Percentiles rank a stretch among this genome's conserved stretches.
These are phyloP conservation scores for Noctua pronuba DNA, from an alignment of 2,888 invertebrate genomes.

Conservation along the genomic window DNA sequence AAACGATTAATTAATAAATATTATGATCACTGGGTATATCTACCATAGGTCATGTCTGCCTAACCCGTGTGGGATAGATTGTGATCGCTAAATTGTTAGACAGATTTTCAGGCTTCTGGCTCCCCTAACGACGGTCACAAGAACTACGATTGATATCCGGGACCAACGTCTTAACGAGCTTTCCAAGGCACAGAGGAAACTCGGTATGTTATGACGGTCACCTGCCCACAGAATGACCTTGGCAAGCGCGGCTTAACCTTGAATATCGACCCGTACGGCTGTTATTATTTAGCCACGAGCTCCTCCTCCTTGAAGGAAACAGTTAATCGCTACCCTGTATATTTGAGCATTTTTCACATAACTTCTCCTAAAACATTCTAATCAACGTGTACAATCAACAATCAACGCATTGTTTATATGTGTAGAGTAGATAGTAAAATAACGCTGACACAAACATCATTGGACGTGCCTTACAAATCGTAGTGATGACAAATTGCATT, in stretches of 20 bases:
- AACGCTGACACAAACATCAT: slow-evolving; percentile 45
- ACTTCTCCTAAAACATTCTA: background rate
- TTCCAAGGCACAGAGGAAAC: too few relatives aligned
- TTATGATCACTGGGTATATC: background rate
- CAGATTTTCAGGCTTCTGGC: too few relatives aligned
- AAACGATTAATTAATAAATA: background rate
- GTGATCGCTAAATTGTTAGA: too few relatives aligned
- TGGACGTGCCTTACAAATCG: slow-evolving; percentile 35
- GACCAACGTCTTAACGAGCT: too few relatives aligned
- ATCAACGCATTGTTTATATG: slow-evolving; percentile 50
- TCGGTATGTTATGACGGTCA: too few relatives aligned
- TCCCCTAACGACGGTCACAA: too few relatives aligned
- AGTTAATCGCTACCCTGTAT: background rate
- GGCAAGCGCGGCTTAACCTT: too few relatives aligned
- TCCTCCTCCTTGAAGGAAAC: background rate
- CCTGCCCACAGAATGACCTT: too few relatives aligned
- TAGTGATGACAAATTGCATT: slow-evolving; percentile 59
- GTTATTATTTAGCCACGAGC: background rate
- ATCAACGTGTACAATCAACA: slow-evolving; percentile 36
- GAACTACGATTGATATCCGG: too few relatives aligned
- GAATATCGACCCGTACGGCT: background rate
- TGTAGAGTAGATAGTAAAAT: slow-evolving; percentile 35
- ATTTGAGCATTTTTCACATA: background rate
- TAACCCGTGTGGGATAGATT: too few relatives aligned
- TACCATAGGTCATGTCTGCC: background rate